A percentile compares a stretch with the other conserved stretches of the same genome.
Conservation (phyloP, 2,888 invertebrate species). For the Diogma glabrata region DNA sequence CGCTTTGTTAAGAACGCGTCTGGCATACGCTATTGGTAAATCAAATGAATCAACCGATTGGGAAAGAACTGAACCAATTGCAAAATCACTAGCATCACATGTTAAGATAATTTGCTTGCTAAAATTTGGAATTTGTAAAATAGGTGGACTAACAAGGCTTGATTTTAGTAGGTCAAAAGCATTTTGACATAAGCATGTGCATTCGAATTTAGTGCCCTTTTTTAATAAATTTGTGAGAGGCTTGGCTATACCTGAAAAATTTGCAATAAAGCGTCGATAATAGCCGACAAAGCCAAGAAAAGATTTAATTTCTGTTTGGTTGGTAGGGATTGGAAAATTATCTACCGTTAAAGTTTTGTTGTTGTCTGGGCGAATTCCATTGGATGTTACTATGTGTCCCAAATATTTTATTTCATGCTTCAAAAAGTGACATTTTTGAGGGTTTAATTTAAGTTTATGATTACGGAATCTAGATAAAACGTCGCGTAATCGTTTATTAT, state of each 20-base stretch:
- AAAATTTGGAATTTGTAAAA: background rate
- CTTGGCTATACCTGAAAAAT: too few relatives aligned
- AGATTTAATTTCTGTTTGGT: slow-evolving; percentile 15
- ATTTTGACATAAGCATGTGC: too few relatives aligned
- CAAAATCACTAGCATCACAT: background rate
- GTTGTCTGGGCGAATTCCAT: slow-evolving; percentile 20
- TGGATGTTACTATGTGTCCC: slow-evolving; percentile 21
- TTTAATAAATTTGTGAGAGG: too few relatives aligned
- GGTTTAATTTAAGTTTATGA: too few relatives aligned
- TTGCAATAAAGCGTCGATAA: slow-evolving; percentile 17
- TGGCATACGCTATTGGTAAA: slow-evolving; percentile 21
- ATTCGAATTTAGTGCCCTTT: slow-evolving; percentile 8
- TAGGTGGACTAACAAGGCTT: background rate
- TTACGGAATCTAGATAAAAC: too few relatives aligned
- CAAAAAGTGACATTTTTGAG: too few relatives aligned
- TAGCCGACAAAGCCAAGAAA: slow-evolving; percentile 18
- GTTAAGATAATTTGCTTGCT: background rate
- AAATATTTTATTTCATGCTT: slow-evolving; percentile 22
- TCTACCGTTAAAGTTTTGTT: slow-evolving; percentile 18
- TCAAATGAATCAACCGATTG: background rate
- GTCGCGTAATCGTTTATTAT: too few relatives aligned
- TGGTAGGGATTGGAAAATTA: slow-evolving; percentile 15
- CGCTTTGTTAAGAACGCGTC: slow-evolving; percentile 20
- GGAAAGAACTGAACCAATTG: slow-evolving; percentile 4
- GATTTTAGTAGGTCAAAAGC: background rate